Evolutionary conservation across 2,888 invertebrate species (phyloP), one percentile per base, ranked within the genome.

Genomic region (Siphlonurus alternatus): DNA sequence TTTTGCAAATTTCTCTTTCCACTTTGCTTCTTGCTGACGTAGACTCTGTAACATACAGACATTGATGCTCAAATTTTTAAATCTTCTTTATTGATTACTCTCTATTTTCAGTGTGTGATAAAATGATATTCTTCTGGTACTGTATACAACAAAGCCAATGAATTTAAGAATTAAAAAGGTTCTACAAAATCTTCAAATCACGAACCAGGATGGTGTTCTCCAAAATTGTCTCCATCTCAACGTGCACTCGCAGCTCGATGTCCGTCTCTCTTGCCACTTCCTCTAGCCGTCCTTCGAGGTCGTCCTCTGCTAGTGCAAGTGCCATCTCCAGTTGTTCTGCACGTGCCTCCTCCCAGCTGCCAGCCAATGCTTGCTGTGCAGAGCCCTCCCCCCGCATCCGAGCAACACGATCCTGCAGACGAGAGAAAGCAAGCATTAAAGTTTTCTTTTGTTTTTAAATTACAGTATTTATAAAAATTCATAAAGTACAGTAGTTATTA

Each of bases 11-110:
- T 65, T 65, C n/a, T 23, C 15, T 23, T 65, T 62, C 66, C 67
- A 67, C 60, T 64, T 62, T 25, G 63, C 61, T 1, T 67, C 62
- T 64, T 65, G 65, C 22, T 67, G 61, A 38, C 67, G 51, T 53
- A 67, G 22, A 54, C 67, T 59, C 67, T 67, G n/a, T 1, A 25
- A 19, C n/a, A n/a, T n/a, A n/a, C n/a, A n/a, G n/a, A n/a, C n/a
- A n/a, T n/a, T n/a, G n/a, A n/a, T n/a, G n/a, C n/a, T n/a, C n/a
- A n/a, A n/a, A n/a, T n/a, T n/a, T n/a, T n/a, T n/a, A n/a, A n/a
- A n/a, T n/a, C n/a, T n/a, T n/a, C n/a, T n/a, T n/a, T n/a, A n/a
- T n/a, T n/a, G n/a, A n/a, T n/a, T n/a, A n/a, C n/a, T n/a, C n/a
- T n/a, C n/a, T n/a, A n/a, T n/a, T n/a, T n/a, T n/a, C n/a, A n/a